phyloP scores from a whole-genome alignment of 2,113 vertebrate genomes.

The Epinephelus moara region DNA sequence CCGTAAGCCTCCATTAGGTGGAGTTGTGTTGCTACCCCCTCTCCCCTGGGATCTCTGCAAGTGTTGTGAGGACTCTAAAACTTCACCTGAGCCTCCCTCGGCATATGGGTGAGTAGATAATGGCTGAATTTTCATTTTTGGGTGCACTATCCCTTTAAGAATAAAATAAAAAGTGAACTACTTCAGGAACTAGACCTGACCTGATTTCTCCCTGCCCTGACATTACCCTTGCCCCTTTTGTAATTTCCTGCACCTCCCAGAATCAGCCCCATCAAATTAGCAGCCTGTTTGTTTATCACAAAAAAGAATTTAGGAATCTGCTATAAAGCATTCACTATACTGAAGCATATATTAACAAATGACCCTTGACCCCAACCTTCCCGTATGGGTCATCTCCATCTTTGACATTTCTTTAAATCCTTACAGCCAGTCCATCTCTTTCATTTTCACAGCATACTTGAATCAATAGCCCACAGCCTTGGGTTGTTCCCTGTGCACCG shows the following conservation, averaged over 20 bases:
- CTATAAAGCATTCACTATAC: not conserved
- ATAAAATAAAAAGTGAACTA: too few relatives aligned
- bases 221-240: not conserved
- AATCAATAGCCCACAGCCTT: slow-evolving; percentile 18
- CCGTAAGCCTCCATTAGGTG: too few relatives aligned
- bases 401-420: slow-evolving; percentile 5
- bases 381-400: not conserved
- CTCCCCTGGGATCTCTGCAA: too few relatives aligned
- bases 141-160: too few relatives aligned
- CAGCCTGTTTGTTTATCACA: slow-evolving; percentile 15
- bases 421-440: not conserved
- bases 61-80: too few relatives aligned
- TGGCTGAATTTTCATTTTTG: too few relatives aligned
- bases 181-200: not conserved
- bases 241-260: slow-evolving; percentile 3
- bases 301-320: not conserved
- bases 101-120: too few relatives aligned
- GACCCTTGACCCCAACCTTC: slow-evolving; percentile 6
- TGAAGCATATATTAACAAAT: slow-evolving; percentile 1
- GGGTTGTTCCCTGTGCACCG: not conserved
- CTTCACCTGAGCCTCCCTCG: too few relatives aligned
- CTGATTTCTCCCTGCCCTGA: not conserved
- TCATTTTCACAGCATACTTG: not conserved
- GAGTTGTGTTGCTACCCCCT: too few relatives aligned
- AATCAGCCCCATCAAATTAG: slow-evolving; percentile 8